Evolutionary conservation across 2,888 invertebrate genomes (phyloP).

Genomic region (Agrotis clavis): DNA sequence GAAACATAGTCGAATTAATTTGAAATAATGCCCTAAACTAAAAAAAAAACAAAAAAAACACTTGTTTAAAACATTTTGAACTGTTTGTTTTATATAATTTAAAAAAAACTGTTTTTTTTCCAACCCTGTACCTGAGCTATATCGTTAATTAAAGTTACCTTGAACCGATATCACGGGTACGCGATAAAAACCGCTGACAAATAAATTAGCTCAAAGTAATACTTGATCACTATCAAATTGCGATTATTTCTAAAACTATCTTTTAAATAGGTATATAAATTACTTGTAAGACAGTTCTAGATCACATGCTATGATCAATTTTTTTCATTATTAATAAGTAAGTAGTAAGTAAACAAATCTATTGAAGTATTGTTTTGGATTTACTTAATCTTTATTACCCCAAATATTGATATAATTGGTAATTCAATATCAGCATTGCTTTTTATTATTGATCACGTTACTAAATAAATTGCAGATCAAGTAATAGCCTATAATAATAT

Average conservation of each 20-base stretch:
- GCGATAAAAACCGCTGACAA: conserved; percentile 48
- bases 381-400: conserved; percentile 3
- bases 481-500: conserved; percentile 20
- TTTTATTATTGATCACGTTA: conserved; percentile 3
- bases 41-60: too few species aligned
- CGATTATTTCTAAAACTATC: conserved; percentile 28
- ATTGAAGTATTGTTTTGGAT: neutral
- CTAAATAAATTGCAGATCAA: conserved; percentile 10
- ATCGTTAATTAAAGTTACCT: conserved; percentile 53
- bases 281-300: too few species aligned
- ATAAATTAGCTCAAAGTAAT: conserved; percentile 35
- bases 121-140: conserved; percentile 17
- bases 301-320: conserved; percentile 7
- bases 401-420: conserved; percentile 6
- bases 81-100: too few species aligned
- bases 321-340: conserved; percentile 2
- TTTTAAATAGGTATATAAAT: neutral
- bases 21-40: too few species aligned
- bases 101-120: too few species aligned
- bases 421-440: conserved; percentile 10
- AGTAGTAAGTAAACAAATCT: neutral
- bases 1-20: too few species aligned
- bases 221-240: conserved; percentile 38
- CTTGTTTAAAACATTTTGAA: too few species aligned
- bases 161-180: conserved; percentile 53